phyloP scores from a whole-genome alignment of 2,113 vertebrate genomes.

The Myotis brandtii region DNA sequence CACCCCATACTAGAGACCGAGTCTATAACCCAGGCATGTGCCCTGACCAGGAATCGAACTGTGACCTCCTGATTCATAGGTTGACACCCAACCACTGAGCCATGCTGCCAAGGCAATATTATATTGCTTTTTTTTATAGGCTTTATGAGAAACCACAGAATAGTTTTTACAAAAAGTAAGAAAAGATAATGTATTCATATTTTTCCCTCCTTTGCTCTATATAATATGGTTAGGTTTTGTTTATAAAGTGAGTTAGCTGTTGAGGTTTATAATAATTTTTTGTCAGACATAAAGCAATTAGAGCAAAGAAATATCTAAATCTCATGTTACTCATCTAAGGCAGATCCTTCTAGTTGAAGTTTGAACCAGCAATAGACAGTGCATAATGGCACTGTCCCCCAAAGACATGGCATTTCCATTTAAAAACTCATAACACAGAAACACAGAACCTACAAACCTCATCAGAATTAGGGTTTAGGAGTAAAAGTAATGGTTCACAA shows the following conservation, averaged over 20 bases:
- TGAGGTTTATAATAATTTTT: not conserved
- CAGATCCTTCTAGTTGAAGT: not conserved
- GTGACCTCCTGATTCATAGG: too few relatives aligned
- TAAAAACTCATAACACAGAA: not conserved
- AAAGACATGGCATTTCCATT: not conserved
- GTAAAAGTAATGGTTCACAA: not conserved
- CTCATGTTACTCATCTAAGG: not conserved
- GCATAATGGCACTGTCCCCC: not conserved
- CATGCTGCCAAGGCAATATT: not conserved
- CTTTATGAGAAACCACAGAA: conserved; percentile 30
- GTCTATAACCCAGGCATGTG: too few relatives aligned
- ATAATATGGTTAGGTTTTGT: not conserved
- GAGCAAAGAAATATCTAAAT: not conserved
- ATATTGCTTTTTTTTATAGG: not conserved
- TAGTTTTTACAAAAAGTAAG: conserved; percentile 30
- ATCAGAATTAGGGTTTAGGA: not conserved
- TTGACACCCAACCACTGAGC: too few relatives aligned
- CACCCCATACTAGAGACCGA: too few relatives aligned
- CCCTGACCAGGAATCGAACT: too few relatives aligned
- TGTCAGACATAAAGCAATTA: not conserved
- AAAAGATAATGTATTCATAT: not conserved
- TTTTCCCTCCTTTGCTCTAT: not conserved
- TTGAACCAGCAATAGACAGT: not conserved
- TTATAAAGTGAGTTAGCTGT: not conserved
- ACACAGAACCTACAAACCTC: not conserved